phyloP scores from a whole-genome alignment of 2,113 vertebrate species.

The Sciurus niger region DNA sequence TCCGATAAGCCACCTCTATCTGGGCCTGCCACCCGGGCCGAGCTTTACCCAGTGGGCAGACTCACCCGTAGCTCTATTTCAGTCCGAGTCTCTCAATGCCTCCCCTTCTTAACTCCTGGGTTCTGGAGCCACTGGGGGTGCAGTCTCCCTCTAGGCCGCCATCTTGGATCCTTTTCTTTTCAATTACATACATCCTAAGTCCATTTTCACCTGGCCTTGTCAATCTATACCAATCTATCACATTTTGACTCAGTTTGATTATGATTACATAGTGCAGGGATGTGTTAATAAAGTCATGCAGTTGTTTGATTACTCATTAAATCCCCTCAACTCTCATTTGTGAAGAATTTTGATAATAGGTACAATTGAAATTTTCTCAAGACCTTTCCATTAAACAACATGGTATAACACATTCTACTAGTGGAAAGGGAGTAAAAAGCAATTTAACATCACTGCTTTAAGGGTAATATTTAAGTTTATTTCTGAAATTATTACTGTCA shows the following conservation, averaged over 20 bases:
- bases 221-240: slow-evolving; percentile 41
- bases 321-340: not conserved
- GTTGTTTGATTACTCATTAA: slow-evolving; percentile 39
- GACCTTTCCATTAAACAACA: not conserved
- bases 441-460: not conserved
- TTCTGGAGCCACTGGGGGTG: too few species aligned
- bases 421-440: not conserved
- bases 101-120: too few species aligned
- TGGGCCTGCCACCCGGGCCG: too few species aligned
- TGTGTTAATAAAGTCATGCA: slow-evolving; percentile 36
- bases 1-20: too few species aligned
- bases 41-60: too few species aligned
- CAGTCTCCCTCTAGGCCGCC: too few species aligned
- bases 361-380: slow-evolving; percentile 39
- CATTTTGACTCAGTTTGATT: slow-evolving; percentile 54
- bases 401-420: not conserved
- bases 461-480: not conserved
- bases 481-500: slow-evolving; percentile 38
- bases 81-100: too few species aligned
- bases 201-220: slow-evolving; percentile 43
- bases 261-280: not conserved
- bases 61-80: too few species aligned
- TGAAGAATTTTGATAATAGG: slow-evolving; percentile 33
- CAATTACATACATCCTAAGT: not conserved
- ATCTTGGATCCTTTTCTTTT: too few species aligned